Percentiles rank a stretch among this genome's conserved stretches.
Conservation (phyloP, 1,140 invertebrate genomes). For the Glossosoma conforme region DNA sequence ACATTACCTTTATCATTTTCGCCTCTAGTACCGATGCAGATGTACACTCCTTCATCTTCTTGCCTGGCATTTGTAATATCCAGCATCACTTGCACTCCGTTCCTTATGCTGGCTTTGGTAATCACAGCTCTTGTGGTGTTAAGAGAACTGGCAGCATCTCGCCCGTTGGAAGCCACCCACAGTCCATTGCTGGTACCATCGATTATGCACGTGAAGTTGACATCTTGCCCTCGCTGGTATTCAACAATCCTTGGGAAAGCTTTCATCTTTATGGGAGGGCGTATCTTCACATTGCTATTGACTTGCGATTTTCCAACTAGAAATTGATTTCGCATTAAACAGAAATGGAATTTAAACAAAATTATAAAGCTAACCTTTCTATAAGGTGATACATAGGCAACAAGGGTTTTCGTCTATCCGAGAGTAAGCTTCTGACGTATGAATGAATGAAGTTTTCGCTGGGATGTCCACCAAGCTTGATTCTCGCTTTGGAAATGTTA, state of each 20-base stretch:
- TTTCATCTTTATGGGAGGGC: constrained; percentile 16
- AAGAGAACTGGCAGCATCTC: no score
- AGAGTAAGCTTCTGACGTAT: no score
- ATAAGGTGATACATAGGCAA: no score
- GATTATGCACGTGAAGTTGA: constrained; percentile 20
- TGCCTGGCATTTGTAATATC: constrained; percentile 5
- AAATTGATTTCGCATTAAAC: background rate
- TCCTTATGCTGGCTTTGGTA: background rate
- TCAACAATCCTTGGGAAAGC: constrained; percentile 14
- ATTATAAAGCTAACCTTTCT: no score
- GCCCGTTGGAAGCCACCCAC: constrained; percentile 9
- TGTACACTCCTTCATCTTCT: constrained; percentile 10
- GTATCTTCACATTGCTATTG: constrained; percentile 9
- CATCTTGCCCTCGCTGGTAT: constrained; percentile 6
- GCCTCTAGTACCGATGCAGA: constrained; percentile 8
- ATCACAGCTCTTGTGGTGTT: background rate
- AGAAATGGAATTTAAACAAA: no score
- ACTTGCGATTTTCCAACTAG: constrained; percentile 15
- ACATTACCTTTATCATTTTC: constrained; percentile 7
- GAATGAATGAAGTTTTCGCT: no score
- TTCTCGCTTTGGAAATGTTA: no score
- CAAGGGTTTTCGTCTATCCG: no score
- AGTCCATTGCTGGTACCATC: constrained; percentile 12
- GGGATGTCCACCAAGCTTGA: no score
- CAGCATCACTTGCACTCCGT: constrained; percentile 10